Evolutionary conservation across 2,797 vertebrate species (phyloP), one percentile per base, ranked within the genome.

Genomic region (Oreochromis mossambicus): DNA sequence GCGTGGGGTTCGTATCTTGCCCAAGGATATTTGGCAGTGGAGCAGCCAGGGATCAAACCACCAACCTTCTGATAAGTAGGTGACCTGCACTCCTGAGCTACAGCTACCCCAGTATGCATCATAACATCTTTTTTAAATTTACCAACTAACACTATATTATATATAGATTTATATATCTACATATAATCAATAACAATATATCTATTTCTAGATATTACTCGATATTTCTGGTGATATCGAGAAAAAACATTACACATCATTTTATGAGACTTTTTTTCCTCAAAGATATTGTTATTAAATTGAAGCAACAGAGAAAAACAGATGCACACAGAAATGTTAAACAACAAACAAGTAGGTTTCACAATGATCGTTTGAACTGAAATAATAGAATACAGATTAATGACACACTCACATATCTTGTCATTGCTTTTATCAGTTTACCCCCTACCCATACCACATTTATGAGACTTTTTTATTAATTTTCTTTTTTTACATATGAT

Each of bases 191-290:
- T 61, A 61, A 61, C 0, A 19, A 61, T 34, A 34, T 61, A 19
- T 34, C 29, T 61, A 12, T 36, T 36, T 36, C 58, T 36, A 63
- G 9, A 61, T 61, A 61, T 61, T 36, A n/a, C 32, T n/a, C n/a
- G 0, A 61, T 34, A 61, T 34, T 34, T 34, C 0, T 63, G 58
- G 2, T 36, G 32, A 7, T 36, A 63, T 36, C 1, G 0, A 12
- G 6, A 63, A 36, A 63, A 36, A 63, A 63, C 17, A 43, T 46
- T 26, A 70, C 1, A 68, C 13, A 15, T 24, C 15, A 9, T 2
- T 15, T 68, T 68, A 43, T 24, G 1, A 43, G 36, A 43, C 21
- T 63, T 63, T 34, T 36, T 38, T 36, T 34, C 2, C 32, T 61
- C 56, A 19, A 9, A 0, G 9, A 61, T 61, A 61, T 11, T 61